Percentiles rank a stretch among this genome's conserved stretches.
These are phyloP conservation scores for Pocillopora grandis DNA, from an alignment of 92 coral and sea anemone genomes.

Conservation along the genomic window DNA sequence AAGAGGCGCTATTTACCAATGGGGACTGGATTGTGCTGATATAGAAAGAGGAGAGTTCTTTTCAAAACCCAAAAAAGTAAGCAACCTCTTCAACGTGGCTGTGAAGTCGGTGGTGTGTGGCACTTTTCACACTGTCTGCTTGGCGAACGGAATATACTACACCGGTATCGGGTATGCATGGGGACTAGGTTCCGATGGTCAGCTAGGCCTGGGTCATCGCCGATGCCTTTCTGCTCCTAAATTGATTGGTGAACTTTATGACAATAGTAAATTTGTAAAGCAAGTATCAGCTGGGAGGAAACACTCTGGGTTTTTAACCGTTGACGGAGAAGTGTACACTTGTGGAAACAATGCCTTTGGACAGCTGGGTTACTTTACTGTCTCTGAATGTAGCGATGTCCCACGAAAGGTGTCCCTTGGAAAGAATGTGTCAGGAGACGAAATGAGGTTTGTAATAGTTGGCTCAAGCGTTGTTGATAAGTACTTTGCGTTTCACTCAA, in stretches of 20 bases:
- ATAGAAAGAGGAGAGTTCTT: neutral
- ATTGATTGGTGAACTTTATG: slow-evolving; percentile 26
- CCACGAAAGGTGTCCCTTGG: slow-evolving; percentile 65
- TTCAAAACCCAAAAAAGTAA: slow-evolving; percentile 42
- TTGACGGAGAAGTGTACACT: slow-evolving; percentile 65
- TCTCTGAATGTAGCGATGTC: neutral
- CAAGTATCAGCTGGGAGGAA: slow-evolving; percentile 67
- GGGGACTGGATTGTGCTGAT: slow-evolving; percentile 57
- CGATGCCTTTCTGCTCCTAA: slow-evolving; percentile 16
- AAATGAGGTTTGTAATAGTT: slow-evolving; percentile 47
- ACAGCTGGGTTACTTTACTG: slow-evolving; percentile 70
- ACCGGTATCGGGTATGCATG: slow-evolving; percentile 57
- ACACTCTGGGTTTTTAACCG: slow-evolving; percentile 66
- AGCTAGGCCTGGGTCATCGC: slow-evolving; percentile 57
- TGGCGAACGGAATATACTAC: slow-evolving; percentile 39
- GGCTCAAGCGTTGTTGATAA: too few relatives aligned
- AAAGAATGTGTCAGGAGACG: slow-evolving; percentile 44
- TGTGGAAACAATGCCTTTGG: slow-evolving; percentile 69
- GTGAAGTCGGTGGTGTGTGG: slow-evolving; percentile 67
- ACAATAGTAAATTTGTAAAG: slow-evolving; percentile 19
- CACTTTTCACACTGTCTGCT: slow-evolving; percentile 56
- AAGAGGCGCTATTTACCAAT: slow-evolving; percentile 47
- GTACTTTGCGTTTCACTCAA: too few relatives aligned
- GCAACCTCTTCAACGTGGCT: slow-evolving; percentile 23
- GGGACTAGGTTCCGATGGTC: slow-evolving; percentile 69